Base-by-base conservation (phyloP, 2,888 invertebrate species). In the Pseudeuparius sepicola region DNA sequence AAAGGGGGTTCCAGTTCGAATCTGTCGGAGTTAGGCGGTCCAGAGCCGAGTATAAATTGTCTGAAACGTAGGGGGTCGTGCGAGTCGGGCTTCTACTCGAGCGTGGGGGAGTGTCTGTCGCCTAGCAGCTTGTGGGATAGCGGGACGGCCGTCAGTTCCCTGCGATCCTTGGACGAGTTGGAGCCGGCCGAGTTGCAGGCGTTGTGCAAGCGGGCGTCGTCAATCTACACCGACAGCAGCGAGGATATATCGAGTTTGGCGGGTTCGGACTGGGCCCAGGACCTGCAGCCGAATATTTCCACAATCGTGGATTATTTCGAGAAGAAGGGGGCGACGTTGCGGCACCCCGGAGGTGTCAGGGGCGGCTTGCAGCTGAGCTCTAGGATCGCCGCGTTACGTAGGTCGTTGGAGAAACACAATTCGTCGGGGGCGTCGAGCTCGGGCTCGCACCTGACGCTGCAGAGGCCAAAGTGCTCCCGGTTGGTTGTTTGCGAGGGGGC, bases 301-400 rank as follows among this genome's bases (percentile, higher is more conserved):
- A 77, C 78, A 54, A 88, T 88, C 48, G 88, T 89, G 15, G 87
- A 88, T 53, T 88, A 88, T 60, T 88, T 89, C 61, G 88, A 89
- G 62, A 67, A 82, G 29, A 81, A 85, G 56, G 76, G 77, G 31
- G 73, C 70, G 14, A 68, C 66, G 43, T 65, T 71, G 51, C 61
- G 68, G 45, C 68, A 70, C 52, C 55, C 67, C 2, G 60, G 64
- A 6, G 59, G 59, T 18, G 60, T 60, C 18, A 55, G 64, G 31
- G 55, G 58, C 6, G 54, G 58, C 3, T 48, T 57, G 42, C 59
- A 58, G 37, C 47, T 60, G 5, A 59, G 56, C 44, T 58, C 62
- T 14, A 51, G 59, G 6, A 60, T 61, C 29, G 59, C 60, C 3
- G 56, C 58, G 16, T 43, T 63, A 38, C 44, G 61, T 20, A 50